These are phyloP conservation scores for Crotalus tigris DNA, from an alignment of 2,113 vertebrate species.

Conservation along the genomic window DNA sequence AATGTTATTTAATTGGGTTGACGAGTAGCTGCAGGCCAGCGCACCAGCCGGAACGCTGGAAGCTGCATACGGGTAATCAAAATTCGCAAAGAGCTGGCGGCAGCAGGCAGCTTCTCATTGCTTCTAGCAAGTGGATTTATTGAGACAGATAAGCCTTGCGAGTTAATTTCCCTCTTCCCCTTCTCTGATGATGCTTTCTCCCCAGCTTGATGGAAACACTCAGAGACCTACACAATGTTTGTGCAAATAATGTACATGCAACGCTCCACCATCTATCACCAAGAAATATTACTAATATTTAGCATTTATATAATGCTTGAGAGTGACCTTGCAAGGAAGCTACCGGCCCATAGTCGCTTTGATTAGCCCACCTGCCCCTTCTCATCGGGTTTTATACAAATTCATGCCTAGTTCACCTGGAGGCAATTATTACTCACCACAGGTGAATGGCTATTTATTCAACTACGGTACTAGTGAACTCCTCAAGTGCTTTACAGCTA, in stretches of 20 bases:
- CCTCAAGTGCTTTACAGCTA: background rate
- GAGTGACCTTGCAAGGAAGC: background rate
- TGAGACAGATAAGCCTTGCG: conserved; percentile 7
- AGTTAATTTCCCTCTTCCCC: conserved; percentile 1
- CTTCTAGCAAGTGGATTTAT: conserved; percentile 33
- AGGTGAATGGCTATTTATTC: background rate
- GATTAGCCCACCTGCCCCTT: background rate
- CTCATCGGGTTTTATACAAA: background rate
- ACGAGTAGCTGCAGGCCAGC: conserved; percentile 68
- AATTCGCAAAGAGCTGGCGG: conserved; percentile 21
- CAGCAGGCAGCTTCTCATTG: conserved; percentile 8
- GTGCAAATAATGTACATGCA: background rate
- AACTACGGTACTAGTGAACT: background rate
- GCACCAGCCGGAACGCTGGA: conserved; percentile 31
- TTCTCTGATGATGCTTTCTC: background rate
- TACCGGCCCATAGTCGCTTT: background rate
- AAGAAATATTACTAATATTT: background rate
- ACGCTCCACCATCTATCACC: background rate
- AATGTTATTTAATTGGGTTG: conserved; percentile 74
- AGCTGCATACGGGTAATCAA: conserved; percentile 36
- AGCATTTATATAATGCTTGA: background rate
- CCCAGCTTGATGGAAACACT: background rate
- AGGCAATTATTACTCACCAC: background rate
- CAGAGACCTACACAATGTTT: conserved; percentile 22
- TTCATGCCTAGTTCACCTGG: background rate